phyloP scores from a whole-genome alignment of 2,888 invertebrate species.

The Hedya salicella region DNA sequence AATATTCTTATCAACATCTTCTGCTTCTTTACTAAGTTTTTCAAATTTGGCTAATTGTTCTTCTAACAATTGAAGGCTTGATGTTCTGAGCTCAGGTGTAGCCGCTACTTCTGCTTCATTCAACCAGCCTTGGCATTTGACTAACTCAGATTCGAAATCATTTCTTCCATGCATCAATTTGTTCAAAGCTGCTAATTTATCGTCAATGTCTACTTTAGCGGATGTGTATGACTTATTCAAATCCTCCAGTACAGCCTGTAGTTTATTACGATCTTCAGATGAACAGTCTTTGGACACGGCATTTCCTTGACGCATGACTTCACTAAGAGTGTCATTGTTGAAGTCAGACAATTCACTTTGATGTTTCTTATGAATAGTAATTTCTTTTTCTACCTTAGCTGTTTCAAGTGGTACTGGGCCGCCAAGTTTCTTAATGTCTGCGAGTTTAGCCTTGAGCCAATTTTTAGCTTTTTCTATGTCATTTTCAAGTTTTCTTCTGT shows the following conservation, averaged over 20 bases:
- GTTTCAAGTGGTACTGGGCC: slow-evolving; percentile 92
- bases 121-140: slow-evolving; percentile 94
- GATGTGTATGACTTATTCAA: slow-evolving; percentile 89
- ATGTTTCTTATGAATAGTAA: slow-evolving; percentile 89
- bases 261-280: slow-evolving; percentile 87
- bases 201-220: slow-evolving; percentile 89
- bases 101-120: slow-evolving; percentile 95
- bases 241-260: slow-evolving; percentile 88
- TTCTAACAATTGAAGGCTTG: slow-evolving; percentile 92
- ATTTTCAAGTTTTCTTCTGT: slow-evolving; percentile 90
- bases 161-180: slow-evolving; percentile 91
- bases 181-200: slow-evolving; percentile 88
- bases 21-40: slow-evolving; percentile 90
- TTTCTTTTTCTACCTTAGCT: slow-evolving; percentile 92
- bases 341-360: slow-evolving; percentile 91
- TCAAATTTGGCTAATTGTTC: slow-evolving; percentile 95
- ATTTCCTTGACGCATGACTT: slow-evolving; percentile 90
- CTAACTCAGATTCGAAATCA: slow-evolving; percentile 92
- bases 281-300: slow-evolving; percentile 93
- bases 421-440: slow-evolving; percentile 90
- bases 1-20: slow-evolving; percentile 88
- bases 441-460: slow-evolving; percentile 92
- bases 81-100: slow-evolving; percentile 91
- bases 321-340: slow-evolving; percentile 89
- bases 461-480: slow-evolving; percentile 91